Evolutionary conservation across 2,113 vertebrate genomes (phyloP).

Genomic region (Zosterops borbonicus): DNA sequence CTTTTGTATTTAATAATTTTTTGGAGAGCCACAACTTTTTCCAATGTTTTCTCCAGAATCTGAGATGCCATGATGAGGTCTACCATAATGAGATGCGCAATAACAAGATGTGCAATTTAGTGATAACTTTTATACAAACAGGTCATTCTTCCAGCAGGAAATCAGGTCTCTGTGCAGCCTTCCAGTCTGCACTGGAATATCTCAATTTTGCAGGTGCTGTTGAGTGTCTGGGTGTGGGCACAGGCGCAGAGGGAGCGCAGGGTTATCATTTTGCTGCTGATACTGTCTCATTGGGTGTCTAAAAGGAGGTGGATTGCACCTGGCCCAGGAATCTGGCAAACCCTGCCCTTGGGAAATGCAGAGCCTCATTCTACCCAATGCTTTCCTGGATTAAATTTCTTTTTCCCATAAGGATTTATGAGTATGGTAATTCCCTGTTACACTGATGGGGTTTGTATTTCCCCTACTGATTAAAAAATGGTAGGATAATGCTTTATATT

Average conservation of each 20-base stretch:
- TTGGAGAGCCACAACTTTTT: neutral
- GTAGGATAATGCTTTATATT: neutral
- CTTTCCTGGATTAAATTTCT: neutral
- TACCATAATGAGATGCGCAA: neutral
- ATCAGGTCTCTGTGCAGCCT: neutral
- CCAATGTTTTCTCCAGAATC: neutral
- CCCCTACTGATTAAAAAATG: neutral
- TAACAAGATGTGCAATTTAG: neutral
- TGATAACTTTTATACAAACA: neutral
- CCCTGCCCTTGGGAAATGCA: neutral
- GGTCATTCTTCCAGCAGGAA: neutral
- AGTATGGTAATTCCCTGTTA: neutral
- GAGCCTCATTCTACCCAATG: rapidly evolving
- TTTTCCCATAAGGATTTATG: neutral
- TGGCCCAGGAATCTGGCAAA: neutral
- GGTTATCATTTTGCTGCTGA: rapidly evolving
- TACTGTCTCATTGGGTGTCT: neutral
- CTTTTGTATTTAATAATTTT: neutral
- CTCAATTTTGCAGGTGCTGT: neutral
- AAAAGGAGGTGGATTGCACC: neutral
- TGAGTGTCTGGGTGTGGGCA: neutral
- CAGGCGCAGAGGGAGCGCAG: neutral
- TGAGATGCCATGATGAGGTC: neutral
- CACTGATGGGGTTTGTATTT: neutral
- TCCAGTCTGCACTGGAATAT: neutral